Evolutionary conservation across 2,797 vertebrate species (phyloP).

Genomic region (Cyclura pinguis): DNA sequence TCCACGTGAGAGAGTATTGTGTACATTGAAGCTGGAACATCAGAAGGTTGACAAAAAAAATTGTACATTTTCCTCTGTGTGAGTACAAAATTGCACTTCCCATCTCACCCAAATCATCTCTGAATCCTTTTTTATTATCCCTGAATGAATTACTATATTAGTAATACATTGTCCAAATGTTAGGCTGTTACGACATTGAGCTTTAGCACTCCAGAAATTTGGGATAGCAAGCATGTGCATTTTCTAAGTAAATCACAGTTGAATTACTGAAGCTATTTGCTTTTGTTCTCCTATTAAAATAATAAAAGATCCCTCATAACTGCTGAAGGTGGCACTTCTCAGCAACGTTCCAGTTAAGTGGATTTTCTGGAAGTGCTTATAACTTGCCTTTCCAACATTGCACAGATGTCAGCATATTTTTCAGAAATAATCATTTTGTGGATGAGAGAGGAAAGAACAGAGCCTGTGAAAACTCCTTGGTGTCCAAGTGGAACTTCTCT

Average conservation of each 20-base stretch:
- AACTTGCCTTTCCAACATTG: slow-evolving; percentile 15
- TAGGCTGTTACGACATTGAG: neutral
- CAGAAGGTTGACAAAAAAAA: neutral
- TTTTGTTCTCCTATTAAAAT: slow-evolving; percentile 31
- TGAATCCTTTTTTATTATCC: neutral
- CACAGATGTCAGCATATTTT: slow-evolving; percentile 27
- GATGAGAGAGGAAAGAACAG: neutral
- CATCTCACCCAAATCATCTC: neutral
- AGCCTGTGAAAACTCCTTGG: neutral
- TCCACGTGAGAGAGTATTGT: neutral
- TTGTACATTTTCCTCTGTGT: too few relatives aligned
- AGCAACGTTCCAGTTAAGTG: slow-evolving; percentile 36
- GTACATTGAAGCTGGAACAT: neutral
- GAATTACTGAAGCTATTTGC: slow-evolving; percentile 19
- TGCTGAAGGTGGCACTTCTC: slow-evolving; percentile 40
- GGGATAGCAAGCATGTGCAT: neutral
- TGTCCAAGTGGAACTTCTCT: neutral
- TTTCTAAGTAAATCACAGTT: slow-evolving; percentile 24
- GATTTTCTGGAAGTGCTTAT: slow-evolving; percentile 39
- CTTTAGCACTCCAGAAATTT: neutral
- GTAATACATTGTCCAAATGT: neutral
- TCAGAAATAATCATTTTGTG: slow-evolving; percentile 14
- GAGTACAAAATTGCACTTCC: too few relatives aligned
- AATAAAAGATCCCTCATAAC: slow-evolving; percentile 26
- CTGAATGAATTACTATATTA: neutral